Percentiles rank a stretch among this genome's conserved stretches.
phyloP scores from a whole-genome alignment of 2,888 invertebrate genomes.

The Eilema depressum region DNA sequence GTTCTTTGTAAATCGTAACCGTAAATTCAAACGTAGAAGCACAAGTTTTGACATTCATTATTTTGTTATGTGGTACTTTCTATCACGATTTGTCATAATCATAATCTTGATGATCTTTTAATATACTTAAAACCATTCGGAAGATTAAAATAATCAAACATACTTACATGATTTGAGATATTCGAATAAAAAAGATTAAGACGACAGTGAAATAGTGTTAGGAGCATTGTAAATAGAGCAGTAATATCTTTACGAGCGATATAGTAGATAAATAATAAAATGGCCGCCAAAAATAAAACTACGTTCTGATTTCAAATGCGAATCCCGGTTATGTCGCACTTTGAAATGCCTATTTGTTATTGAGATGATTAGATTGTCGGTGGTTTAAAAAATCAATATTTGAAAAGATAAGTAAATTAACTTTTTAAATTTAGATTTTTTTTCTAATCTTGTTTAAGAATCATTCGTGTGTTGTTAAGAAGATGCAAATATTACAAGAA shows the following conservation, averaged over 20 bases:
- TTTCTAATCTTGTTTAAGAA: neutral
- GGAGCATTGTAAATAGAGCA: conserved; percentile 41
- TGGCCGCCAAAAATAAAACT: conserved; percentile 51
- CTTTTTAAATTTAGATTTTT: neutral
- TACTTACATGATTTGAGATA: neutral
- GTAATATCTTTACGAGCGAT: conserved; percentile 51
- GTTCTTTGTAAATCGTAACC: neutral
- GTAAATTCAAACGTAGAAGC: neutral
- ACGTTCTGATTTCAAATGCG: conserved; percentile 52
- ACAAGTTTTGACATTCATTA: conserved; percentile 4
- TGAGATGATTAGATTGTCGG: conserved; percentile 31
- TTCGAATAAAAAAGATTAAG: conserved; percentile 31
- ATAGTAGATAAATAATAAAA: conserved; percentile 45
- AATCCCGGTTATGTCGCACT: conserved; percentile 55
- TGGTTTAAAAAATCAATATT: conserved; percentile 1
- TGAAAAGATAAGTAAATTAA: neutral
- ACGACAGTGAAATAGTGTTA: conserved; percentile 33
- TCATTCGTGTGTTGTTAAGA: neutral
- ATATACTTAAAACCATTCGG: conserved; percentile 7
- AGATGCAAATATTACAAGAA: neutral
- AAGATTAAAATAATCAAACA: neutral
- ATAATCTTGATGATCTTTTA: neutral
- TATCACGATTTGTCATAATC: neutral
- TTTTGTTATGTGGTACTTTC: neutral
- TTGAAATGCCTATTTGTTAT: conserved; percentile 50